Percentiles rank a stretch among this genome's conserved stretches.
phyloP scores from a whole-genome alignment of 2,888 invertebrate species.

The Peribatodes rhomboidaria region DNA sequence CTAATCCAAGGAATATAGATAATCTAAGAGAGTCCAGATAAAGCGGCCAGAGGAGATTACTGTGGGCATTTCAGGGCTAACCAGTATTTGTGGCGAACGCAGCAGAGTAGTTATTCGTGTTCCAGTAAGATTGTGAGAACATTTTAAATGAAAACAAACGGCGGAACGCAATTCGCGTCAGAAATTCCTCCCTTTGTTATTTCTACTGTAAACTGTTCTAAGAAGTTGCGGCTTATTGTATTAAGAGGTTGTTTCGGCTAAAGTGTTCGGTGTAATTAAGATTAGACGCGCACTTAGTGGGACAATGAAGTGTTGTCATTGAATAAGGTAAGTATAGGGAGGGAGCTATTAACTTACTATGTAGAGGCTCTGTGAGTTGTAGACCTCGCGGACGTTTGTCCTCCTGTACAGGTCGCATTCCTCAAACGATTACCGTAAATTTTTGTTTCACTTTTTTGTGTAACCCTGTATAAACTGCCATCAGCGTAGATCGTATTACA shows the following conservation, averaged over 20 bases:
- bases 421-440: too few species aligned
- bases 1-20: constrained; percentile 3
- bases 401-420: too few species aligned
- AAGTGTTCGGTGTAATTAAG: constrained; percentile 39
- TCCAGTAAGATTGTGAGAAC: constrained; percentile 42
- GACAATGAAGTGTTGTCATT: constrained; percentile 22
- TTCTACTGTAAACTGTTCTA: constrained; percentile 45
- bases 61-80: constrained; percentile 42
- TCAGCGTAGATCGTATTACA: too few species aligned
- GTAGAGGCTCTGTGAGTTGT: too few species aligned
- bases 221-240: constrained; percentile 55
- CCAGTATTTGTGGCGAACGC: constrained; percentile 55
- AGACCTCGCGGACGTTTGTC: too few species aligned
- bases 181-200: constrained; percentile 49
- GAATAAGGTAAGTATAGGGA: not conserved
- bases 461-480: too few species aligned
- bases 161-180: constrained; percentile 46
- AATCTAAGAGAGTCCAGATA: not conserved
- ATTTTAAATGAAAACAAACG: constrained; percentile 58
- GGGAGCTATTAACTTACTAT: not conserved
- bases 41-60: constrained; percentile 16
- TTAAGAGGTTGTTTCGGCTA: constrained; percentile 44
- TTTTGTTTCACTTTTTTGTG: too few species aligned
- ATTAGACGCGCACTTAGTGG: constrained; percentile 22
- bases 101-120: constrained; percentile 53